Percentiles rank a stretch among this genome's conserved stretches.
These are phyloP conservation scores for Acomys russatus DNA, from an alignment of 2,797 vertebrate species.

Conservation along the genomic window DNA sequence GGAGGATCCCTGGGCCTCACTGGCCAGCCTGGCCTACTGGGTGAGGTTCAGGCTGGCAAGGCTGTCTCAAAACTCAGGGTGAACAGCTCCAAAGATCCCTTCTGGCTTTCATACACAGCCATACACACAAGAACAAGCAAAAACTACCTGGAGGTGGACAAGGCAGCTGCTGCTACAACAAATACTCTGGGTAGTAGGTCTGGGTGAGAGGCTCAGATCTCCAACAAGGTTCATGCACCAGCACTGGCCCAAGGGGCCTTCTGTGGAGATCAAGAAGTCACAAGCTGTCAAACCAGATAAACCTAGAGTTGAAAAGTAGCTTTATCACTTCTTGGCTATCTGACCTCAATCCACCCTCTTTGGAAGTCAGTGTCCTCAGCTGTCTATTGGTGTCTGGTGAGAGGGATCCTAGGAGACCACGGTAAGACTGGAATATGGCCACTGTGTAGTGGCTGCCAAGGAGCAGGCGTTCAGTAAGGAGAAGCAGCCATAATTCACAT, in stretches of 20 bases:
- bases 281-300: not conserved
- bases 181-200: not conserved
- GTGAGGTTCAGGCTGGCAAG: not conserved
- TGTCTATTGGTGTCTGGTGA: not conserved
- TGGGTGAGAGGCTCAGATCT: too few species aligned
- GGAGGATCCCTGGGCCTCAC: too few species aligned
- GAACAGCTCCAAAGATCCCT: not conserved
- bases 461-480: not conserved
- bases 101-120: not conserved
- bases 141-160: too few species aligned
- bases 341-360: not conserved
- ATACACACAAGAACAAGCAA: not conserved
- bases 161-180: not conserved
- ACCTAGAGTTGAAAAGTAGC: not conserved
- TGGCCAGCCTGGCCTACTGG: not conserved
- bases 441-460: not conserved
- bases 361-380: not conserved
- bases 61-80: not conserved
- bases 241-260: not conserved
- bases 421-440: not conserved
- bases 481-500: not conserved
- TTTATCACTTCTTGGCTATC: not conserved
- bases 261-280: not conserved
- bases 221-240: not conserved
- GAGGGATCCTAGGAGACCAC: not conserved